Conservation (phyloP, 2,888 invertebrate species). For the Chaetogeoica ovagalla region DNA sequence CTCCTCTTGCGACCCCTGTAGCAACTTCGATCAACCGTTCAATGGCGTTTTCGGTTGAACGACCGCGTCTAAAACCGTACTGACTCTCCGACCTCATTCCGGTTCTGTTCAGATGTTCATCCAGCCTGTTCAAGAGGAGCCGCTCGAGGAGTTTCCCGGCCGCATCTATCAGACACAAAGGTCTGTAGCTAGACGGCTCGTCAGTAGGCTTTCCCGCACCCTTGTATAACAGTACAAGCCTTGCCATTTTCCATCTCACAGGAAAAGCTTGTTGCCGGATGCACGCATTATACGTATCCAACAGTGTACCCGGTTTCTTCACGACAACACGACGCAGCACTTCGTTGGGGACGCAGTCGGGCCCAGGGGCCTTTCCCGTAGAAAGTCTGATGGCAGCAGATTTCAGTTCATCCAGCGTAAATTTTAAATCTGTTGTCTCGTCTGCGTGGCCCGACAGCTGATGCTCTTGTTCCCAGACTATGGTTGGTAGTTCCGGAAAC, state of each 20-base stretch:
- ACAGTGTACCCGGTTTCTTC: no score
- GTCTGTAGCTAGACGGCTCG: background rate
- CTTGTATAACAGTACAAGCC: background rate
- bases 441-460: no score
- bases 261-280: background rate
- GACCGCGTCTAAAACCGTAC: background rate
- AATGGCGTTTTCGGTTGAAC: background rate
- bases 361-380: background rate
- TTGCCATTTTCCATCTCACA: background rate
- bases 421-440: no score
- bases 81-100: background rate
- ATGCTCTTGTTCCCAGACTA: background rate
- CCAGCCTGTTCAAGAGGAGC: background rate
- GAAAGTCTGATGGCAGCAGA: background rate
- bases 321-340: fast-evolving
- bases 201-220: background rate
- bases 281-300: no score
- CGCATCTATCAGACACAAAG: background rate
- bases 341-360: background rate
- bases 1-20: background rate
- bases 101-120: background rate
- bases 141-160: background rate
- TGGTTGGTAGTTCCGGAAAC: background rate
- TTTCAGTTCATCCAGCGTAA: background rate
- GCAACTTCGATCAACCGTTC: background rate